Percentiles rank a stretch among this genome's conserved stretches.
Conservation (phyloP, 1,140 invertebrate species). For the Ectropis grisescens region DNA sequence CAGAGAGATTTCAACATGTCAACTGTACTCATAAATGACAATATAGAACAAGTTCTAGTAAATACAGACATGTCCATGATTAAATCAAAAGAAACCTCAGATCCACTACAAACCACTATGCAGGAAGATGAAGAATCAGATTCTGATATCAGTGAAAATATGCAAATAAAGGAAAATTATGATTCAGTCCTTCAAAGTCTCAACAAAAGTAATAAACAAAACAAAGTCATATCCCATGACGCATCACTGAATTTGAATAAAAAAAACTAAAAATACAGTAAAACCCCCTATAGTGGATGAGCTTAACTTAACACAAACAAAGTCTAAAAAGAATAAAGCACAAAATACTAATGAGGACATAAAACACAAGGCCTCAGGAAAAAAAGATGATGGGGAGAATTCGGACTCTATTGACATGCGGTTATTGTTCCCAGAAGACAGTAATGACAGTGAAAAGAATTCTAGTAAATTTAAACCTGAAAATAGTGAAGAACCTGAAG, state of each 20-base stretch:
- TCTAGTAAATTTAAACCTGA: neutral
- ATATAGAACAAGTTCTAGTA: slow-evolving; percentile 21
- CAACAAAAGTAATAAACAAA: slow-evolving; percentile 19
- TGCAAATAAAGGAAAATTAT: slow-evolving; percentile 44
- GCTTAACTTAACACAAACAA: slow-evolving; percentile 47
- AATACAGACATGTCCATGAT: slow-evolving; percentile 14
- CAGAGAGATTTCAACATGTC: slow-evolving; percentile 23
- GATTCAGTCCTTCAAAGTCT: slow-evolving; percentile 36
- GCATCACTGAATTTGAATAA: slow-evolving; percentile 34
- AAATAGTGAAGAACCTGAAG: slow-evolving; percentile 8
- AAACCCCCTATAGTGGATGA: slow-evolving; percentile 36
- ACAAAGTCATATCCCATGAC: slow-evolving; percentile 24
- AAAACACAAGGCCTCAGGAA: neutral
- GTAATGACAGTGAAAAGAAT: slow-evolving; percentile 24
- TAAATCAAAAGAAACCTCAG: slow-evolving; percentile 15
- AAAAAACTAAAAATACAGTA: slow-evolving; percentile 24
- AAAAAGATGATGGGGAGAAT: slow-evolving; percentile 19
- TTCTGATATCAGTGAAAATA: slow-evolving; percentile 33
- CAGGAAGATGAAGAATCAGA: slow-evolving; percentile 13
- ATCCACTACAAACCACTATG: slow-evolving; percentile 30
- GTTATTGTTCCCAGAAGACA: slow-evolving; percentile 48
- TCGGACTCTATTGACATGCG: slow-evolving; percentile 45
- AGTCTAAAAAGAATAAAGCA: slow-evolving; percentile 16
- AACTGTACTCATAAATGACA: slow-evolving; percentile 17
- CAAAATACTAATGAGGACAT: slow-evolving; percentile 3